A percentile compares a stretch with the other conserved stretches of the same genome.
phyloP scores from a whole-genome alignment of 2,888 invertebrate species.

The Argyresthia goedartella region DNA sequence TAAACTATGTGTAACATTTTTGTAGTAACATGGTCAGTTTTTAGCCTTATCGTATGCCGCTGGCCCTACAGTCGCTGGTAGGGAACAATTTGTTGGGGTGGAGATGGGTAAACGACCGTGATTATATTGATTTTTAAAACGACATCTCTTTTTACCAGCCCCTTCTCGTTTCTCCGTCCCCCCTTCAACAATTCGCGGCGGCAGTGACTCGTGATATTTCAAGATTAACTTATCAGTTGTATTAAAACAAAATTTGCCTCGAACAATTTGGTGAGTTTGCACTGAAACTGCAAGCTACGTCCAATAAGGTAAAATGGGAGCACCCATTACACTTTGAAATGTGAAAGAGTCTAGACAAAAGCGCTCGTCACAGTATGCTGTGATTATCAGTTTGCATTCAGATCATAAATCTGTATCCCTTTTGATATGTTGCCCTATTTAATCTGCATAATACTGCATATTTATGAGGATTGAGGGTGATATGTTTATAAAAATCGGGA shows the following conservation, averaged over 20 bases:
- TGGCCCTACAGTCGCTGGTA: constrained; percentile 28
- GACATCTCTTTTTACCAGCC: constrained; percentile 34
- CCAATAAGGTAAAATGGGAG: no score
- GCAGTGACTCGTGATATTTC: background rate
- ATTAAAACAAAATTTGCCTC: no score
- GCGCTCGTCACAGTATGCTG: background rate
- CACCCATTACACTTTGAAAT: background rate
- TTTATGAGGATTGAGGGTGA: constrained; percentile 26
- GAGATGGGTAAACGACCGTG: constrained; percentile 51
- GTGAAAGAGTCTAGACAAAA: background rate
- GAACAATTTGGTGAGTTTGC: no score
- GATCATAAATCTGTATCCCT: constrained; percentile 25
- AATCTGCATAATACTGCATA: constrained; percentile 48
- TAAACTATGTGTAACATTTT: no score
- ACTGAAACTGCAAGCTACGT: no score
- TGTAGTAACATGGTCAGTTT: no score
- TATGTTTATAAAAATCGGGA: background rate
- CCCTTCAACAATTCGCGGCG: background rate
- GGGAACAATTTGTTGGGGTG: constrained; percentile 61
- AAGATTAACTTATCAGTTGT: background rate
- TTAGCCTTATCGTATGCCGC: constrained; percentile 22
- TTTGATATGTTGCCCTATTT: constrained; percentile 29
- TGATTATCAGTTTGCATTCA: constrained; percentile 31
- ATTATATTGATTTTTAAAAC: constrained; percentile 62
- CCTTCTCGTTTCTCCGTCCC: constrained; percentile 15